Base-by-base conservation (phyloP, 2,113 vertebrate genomes). In the Datnioides undecimradiatus region DNA sequence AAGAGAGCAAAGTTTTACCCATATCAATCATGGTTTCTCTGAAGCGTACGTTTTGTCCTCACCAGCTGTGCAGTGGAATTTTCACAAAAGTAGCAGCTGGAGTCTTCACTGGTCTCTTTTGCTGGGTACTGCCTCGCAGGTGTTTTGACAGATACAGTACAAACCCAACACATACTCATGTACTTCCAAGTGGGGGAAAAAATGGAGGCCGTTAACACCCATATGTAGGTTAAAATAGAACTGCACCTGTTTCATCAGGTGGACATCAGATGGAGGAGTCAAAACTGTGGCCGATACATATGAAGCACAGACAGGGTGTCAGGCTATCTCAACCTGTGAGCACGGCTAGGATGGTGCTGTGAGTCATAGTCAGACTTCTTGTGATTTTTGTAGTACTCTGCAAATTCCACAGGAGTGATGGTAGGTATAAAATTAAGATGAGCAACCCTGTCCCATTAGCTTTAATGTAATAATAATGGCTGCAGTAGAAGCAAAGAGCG, bases 381-480 rank as follows among this genome's bases (percentile, higher is more conserved):
- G 33, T 31, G 51, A n/a, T 27, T 54, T 60, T 49, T 68, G 21
- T 55, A n/a, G 17, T 21, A 59, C 27, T 73, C 27, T 31, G 1
- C 10, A 57, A 48, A 62, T 48, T 68, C 14, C 6, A 4, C 29
- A 59, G 51, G 58, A 49, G 19, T 14, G 6, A 14, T 36, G 3
- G 41, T 41, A 10, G 55, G 2, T 40, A 16, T 51, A 3, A 51
- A 80, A 71, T 64, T 2, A 80, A 64, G 41, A 66, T 31, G 46
- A 55, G 36, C 51, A 69, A 68, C 34, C 21, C 12, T 49, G 25
- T 62, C 48, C 54, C 49, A 41, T 80, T 81, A 68, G 46, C 13
- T 70, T 25, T 57, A 83, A 73, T 80, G 49, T 64, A 70, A 81
- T 82, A 76, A 62, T 60, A 75, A 80, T 73, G 29, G 9, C 70